These are phyloP conservation scores for Bembecia ichneumoniformis DNA, from an alignment of 2,888 invertebrate species.

Conservation along the genomic window DNA sequence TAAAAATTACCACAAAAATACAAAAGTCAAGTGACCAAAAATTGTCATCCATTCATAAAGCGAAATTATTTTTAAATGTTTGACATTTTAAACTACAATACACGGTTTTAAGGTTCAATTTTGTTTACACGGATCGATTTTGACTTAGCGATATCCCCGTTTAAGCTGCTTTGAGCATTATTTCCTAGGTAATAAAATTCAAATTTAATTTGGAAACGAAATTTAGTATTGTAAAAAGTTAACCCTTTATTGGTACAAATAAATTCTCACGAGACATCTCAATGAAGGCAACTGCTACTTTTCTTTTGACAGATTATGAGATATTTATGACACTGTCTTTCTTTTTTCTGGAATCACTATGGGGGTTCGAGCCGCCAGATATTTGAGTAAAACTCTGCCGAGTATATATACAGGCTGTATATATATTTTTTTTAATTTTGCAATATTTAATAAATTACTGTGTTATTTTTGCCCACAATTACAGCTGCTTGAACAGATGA, in stretches of 20 bases:
- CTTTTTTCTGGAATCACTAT: slow-evolving; percentile 30
- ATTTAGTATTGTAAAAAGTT: slow-evolving; percentile 2
- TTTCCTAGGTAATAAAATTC: not conserved
- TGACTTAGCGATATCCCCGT: too few species aligned
- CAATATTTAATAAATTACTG: too few species aligned
- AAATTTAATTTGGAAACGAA: not conserved
- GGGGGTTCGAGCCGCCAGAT: slow-evolving; percentile 19
- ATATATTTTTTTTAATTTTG: too few species aligned
- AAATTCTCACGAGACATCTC: slow-evolving; percentile 27
- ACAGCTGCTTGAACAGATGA: too few species aligned
- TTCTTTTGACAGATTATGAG: slow-evolving; percentile 45
- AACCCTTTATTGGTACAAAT: slow-evolving; percentile 8
- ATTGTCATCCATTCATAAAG: slow-evolving; percentile 8
- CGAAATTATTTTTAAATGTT: slow-evolving; percentile 1
- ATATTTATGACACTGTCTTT: slow-evolving; percentile 47
- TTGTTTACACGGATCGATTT: too few species aligned
- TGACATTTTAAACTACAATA: too few species aligned
- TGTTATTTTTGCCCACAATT: too few species aligned
- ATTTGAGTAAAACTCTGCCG: slow-evolving; percentile 12
- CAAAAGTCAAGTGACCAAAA: slow-evolving; percentile 17
- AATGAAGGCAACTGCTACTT: slow-evolving; percentile 32
- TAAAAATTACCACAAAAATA: slow-evolving; percentile 11
- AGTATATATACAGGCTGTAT: too few species aligned
- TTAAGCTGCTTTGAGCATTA: too few species aligned
- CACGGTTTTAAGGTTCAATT: too few species aligned